These are phyloP conservation scores for Oligia latruncula DNA, from an alignment of 2,888 invertebrate genomes.

Conservation along the genomic window DNA sequence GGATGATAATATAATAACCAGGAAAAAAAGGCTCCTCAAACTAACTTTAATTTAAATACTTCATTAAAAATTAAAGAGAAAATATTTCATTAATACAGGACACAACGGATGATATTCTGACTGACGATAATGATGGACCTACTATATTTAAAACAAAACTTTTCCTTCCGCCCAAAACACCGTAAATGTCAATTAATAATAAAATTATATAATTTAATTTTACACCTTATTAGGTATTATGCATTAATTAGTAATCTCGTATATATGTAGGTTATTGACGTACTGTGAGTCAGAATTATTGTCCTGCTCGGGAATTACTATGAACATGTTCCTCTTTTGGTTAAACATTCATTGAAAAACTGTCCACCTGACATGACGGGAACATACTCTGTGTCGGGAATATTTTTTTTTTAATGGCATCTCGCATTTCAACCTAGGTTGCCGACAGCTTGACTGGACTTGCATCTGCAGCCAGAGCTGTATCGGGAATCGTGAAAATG, in stretches of 20 bases:
- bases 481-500: neutral
- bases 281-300: conserved; percentile 45
- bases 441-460: neutral
- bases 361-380: conserved; percentile 11
- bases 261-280: conserved; percentile 53
- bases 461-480: neutral
- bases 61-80: neutral
- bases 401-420: neutral
- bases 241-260: conserved; percentile 50
- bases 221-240: conserved; percentile 41
- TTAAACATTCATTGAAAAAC: conserved; percentile 28
- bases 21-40: neutral
- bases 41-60: neutral
- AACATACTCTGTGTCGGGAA: neutral
- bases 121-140: neutral
- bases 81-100: conserved; percentile 10
- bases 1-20: neutral
- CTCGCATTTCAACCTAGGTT: neutral
- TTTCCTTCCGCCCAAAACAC: conserved; percentile 28
- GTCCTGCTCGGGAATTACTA: conserved; percentile 42
- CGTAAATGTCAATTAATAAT: conserved; percentile 22
- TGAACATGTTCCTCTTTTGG: conserved; percentile 3
- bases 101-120: neutral
- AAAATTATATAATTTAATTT: conserved; percentile 31
- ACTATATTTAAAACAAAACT: conserved; percentile 17